phyloP scores from a whole-genome alignment of 1,140 invertebrate species.

The Lordiphosa stackelbergi region DNA sequence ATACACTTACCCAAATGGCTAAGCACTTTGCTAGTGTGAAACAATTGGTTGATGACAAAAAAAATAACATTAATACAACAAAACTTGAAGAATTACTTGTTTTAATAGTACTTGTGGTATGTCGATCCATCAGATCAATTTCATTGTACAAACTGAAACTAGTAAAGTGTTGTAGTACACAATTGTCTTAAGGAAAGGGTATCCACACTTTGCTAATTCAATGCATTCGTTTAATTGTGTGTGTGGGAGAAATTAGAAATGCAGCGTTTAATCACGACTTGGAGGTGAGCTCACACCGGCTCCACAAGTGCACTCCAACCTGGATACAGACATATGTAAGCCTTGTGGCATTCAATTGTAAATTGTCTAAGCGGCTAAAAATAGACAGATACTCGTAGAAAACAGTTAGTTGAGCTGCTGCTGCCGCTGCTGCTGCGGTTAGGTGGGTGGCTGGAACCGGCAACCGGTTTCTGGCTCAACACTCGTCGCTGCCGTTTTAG shows the following conservation, averaged over 20 bases:
- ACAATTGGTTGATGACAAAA: too few relatives aligned
- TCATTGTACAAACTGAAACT: too few relatives aligned
- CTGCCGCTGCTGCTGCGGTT: neutral
- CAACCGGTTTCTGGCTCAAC: slow-evolving; percentile 38
- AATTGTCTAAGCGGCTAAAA: slow-evolving; percentile 11
- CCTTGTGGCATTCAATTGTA: too few relatives aligned
- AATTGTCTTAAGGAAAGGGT: too few relatives aligned
- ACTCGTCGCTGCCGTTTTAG: slow-evolving; percentile 54
- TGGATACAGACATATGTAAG: slow-evolving; percentile 1
- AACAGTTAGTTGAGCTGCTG: slow-evolving; percentile 10
- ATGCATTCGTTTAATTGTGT: slow-evolving; percentile 7
- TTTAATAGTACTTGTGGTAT: too few relatives aligned
- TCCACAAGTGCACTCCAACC: neutral
- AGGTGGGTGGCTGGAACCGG: slow-evolving; percentile 27
- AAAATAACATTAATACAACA: too few relatives aligned
- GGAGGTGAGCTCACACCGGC: slow-evolving; percentile 3
- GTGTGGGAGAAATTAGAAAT: slow-evolving; percentile 11
- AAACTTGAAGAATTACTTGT: too few relatives aligned
- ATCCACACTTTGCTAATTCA: too few relatives aligned
- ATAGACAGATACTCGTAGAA: slow-evolving; percentile 3
- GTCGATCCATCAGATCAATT: too few relatives aligned
- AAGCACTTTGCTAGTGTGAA: too few relatives aligned
- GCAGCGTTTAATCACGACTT: slow-evolving; percentile 12
- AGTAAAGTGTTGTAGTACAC: too few relatives aligned
- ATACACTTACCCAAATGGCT: neutral